Percentiles rank a stretch among this genome's conserved stretches.
Evolutionary conservation across 2,888 invertebrate genomes (phyloP).

Genomic region (Drosophila testacea): DNA sequence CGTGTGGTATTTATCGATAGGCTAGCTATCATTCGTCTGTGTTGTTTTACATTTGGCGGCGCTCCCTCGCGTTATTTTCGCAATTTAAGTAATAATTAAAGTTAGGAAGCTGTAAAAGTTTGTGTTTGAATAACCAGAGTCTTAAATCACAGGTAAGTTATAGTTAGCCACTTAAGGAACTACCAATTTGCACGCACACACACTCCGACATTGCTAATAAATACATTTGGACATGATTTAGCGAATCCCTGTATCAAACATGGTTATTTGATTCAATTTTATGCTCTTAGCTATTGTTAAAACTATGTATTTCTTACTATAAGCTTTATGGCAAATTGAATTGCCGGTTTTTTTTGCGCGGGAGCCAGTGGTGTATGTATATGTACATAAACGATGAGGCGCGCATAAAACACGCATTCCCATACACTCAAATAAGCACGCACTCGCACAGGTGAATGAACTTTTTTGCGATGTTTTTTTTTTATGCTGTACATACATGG

Average conservation of each 20-base stretch:
- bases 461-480: slow-evolving; percentile 79
- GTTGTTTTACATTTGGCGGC: slow-evolving; percentile 53
- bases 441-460: slow-evolving; percentile 80
- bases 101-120: slow-evolving; percentile 3
- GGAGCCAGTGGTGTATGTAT: slow-evolving; percentile 19
- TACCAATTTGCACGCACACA: slow-evolving; percentile 6
- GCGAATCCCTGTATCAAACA: slow-evolving; percentile 45
- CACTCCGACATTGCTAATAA: slow-evolving; percentile 14
- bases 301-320: slow-evolving; percentile 35
- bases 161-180: background rate
- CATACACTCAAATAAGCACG: slow-evolving; percentile 46
- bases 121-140: slow-evolving; percentile 11
- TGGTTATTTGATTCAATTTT: slow-evolving; percentile 40
- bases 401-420: slow-evolving; percentile 53
- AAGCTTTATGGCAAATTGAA: slow-evolving; percentile 35
- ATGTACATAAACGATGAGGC: slow-evolving; percentile 14
- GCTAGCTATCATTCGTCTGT: slow-evolving; percentile 22
- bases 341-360: slow-evolving; percentile 60
- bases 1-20: slow-evolving; percentile 42
- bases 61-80: slow-evolving; percentile 47
- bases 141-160: slow-evolving; percentile 34
- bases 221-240: slow-evolving; percentile 44
- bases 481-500: slow-evolving; percentile 21
- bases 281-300: slow-evolving; percentile 31
- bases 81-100: slow-evolving; percentile 36